phyloP scores from a whole-genome alignment of 2,888 invertebrate species.

The Eupithecia centaureata region DNA sequence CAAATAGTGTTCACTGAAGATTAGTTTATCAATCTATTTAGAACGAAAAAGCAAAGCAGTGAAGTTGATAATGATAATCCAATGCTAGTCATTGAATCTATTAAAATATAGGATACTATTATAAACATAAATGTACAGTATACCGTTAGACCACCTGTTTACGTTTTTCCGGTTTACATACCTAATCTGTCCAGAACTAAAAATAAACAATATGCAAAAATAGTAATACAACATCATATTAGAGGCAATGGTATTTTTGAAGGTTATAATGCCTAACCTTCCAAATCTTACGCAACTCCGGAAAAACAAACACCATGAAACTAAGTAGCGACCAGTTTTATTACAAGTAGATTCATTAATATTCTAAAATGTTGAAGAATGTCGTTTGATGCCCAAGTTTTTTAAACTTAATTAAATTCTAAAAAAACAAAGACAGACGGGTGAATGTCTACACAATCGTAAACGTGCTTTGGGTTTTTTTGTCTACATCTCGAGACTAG shows the following conservation, averaged over 20 bases:
- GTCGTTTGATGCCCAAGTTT: not conserved
- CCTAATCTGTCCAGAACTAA: not conserved
- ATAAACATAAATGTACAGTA: too few relatives aligned
- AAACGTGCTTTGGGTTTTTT: not conserved
- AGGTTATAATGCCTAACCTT: constrained; percentile 4
- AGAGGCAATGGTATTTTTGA: not conserved
- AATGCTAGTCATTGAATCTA: constrained; percentile 65
- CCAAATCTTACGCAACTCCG: constrained; percentile 13
- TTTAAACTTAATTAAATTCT: not conserved
- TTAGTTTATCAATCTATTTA: constrained; percentile 70
- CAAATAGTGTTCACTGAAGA: constrained; percentile 74
- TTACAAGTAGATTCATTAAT: constrained; percentile 13
- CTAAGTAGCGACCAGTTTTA: constrained; percentile 1
- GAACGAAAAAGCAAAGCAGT: constrained; percentile 58
- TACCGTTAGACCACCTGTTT: not conserved
- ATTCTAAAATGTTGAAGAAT: constrained; percentile 15
- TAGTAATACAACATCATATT: not conserved
- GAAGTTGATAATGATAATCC: constrained; percentile 62
- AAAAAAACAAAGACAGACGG: not conserved
- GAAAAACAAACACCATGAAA: constrained; percentile 10
- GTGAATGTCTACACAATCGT: not conserved
- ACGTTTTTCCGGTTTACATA: not conserved
- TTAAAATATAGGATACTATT: constrained; percentile 37
- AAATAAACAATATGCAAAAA: not conserved
- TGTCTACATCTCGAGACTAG: not conserved